Evolutionary conservation across 2,113 vertebrate genomes (phyloP).

Genomic region (Hucho hucho): DNA sequence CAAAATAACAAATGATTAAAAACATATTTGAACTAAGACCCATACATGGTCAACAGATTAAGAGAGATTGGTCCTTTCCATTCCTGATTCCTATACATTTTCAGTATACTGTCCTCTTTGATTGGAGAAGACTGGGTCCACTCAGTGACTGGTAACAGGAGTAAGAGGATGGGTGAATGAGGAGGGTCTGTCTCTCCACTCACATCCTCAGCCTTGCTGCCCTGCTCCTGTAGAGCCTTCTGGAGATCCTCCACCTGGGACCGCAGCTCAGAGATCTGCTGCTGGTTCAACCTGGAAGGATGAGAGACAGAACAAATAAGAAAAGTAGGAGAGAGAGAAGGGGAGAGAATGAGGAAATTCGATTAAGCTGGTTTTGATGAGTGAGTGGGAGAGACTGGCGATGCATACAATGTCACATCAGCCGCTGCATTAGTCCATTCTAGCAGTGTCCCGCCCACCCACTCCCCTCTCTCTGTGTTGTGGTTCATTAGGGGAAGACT

Average conservation of each 20-base stretch:
- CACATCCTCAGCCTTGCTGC: conserved; percentile 83
- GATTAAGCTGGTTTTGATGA: neutral
- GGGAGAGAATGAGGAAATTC: conserved; percentile 7
- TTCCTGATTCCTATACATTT: neutral
- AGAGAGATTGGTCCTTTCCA: neutral
- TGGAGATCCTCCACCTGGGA: conserved; percentile 85
- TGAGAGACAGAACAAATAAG: neutral
- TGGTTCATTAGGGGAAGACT: neutral
- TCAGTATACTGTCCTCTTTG: neutral
- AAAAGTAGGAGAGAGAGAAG: neutral
- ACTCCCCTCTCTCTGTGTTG: conserved; percentile 2
- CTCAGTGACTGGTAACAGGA: neutral
- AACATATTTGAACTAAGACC: neutral
- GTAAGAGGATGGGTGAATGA: neutral
- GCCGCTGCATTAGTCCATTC: conserved; percentile 13
- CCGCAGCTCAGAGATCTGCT: conserved; percentile 82
- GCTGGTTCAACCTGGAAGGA: conserved; percentile 77
- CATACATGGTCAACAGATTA: neutral
- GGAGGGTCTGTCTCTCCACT: conserved; percentile 59
- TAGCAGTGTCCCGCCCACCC: neutral
- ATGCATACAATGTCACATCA: conserved; percentile 30
- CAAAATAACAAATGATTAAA: neutral
- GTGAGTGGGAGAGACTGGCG: conserved; percentile 38
- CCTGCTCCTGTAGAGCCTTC: conserved; percentile 82
- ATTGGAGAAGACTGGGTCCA: neutral